Base-by-base conservation (phyloP, 2,888 invertebrate species). In the Allophyes oxyacanthae region DNA sequence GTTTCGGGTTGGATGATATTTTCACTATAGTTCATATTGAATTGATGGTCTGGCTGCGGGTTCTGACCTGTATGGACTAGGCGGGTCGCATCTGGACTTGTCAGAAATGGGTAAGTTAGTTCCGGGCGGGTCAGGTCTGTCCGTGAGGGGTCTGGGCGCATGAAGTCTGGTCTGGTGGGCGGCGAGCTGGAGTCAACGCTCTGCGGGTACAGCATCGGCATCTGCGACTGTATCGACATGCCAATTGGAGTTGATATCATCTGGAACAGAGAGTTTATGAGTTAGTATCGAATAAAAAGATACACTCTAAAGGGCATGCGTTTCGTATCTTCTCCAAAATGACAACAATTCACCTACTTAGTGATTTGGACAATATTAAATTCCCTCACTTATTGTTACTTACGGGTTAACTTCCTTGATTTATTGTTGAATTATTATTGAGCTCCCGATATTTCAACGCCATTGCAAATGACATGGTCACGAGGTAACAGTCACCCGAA, bases 221-320 rank as follows among this genome's bases (percentile, higher is more conserved):
- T 85, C 68, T 88, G 88, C 1, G 89, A 83, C 63, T 93, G 90
- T 43, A 93, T 85, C 32, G 93, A 86, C 78, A 94, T 89, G 13
- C 95, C 95, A 49, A 96, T 96, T 0, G 96, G 95, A 15, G 96
- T 96, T 10, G 96, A 96, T 58, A 95, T 95, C 95, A 96, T 95
- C 95, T 96, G 92, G 9, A 76, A 76, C 8, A 32, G 20, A 45
- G 7, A 30, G 13, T 28, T 2, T 26, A 36, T n/a, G 15, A 0
- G 6, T 15, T 0, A 20, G 10, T 20, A 38, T 38, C 1, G 38
- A 2, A 38, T 7, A 2, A 6, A 28, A 28, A 25, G 6, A 25
- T 25, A 28, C 28, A 20, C 20, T 3, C 20, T 20, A 3, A 3
- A 20, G 20, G 2, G 2, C 2, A 20, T 3, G 20, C 4, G 2